Evolutionary conservation across 2,888 invertebrate genomes (phyloP), one percentile per base, ranked within the genome.

Genomic region (Eupithecia inturbata): DNA sequence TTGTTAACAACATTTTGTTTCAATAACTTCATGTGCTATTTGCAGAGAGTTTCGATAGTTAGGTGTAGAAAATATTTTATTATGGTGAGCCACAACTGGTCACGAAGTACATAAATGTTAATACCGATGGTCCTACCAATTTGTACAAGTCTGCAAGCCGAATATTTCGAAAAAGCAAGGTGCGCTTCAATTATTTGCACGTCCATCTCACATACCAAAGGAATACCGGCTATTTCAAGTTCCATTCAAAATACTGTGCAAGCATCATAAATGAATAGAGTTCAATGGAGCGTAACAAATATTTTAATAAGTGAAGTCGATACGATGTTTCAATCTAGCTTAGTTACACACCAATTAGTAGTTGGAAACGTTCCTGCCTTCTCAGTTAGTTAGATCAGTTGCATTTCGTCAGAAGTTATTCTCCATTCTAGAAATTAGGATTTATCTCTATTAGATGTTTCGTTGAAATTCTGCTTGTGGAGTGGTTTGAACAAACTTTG

Each of bases 311-410:
- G 14, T 5, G 16, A 41, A 63, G 70, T 53, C 57, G 2, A 22
- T 64, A 68, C 72, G 69, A n/a, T 63, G 67, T 71, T 73, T 69
- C 68, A 45, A 68, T 72, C 66, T 60, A 72, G 66, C 67, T 72
- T 60, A 67, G 72, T 63, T 70, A 73, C 68, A 77, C 71, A 71
- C 74, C 76, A 79, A 77, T 77, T 77, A 76, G 72, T 74, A 72
- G 75, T 75, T 72, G 68, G 70, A 79, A 79, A 77, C 68, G 49
- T 70, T 67, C 45, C 70, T 70, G 31, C 14, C 41, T 26, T 64
- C 39, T 26, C n/a, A n/a, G n/a, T n/a, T n/a, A n/a, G n/a, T n/a
- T n/a, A n/a, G n/a, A 45, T 74, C 67, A 53, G 53, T 16, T 70
- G 67, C 74, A 72, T 72, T 74, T 57, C 68, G 33, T 76, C 64